phyloP scores from a whole-genome alignment of 30 jellyfish, hydroid and myxozoan genomes.

The Aurelia aurita region DNA sequence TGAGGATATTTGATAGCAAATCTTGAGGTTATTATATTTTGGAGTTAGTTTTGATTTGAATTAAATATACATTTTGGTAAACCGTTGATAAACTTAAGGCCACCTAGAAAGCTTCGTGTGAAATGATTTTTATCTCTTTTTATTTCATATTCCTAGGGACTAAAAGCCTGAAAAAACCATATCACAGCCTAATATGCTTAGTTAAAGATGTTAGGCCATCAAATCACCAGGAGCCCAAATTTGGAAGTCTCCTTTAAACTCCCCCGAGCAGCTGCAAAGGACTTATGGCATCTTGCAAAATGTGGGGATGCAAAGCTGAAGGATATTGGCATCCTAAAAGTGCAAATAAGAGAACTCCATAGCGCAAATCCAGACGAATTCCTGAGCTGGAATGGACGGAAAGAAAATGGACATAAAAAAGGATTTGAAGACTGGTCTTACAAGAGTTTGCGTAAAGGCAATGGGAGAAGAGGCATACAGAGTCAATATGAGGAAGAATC shows the following conservation, averaged over 20 bases:
- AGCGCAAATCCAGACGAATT: slow-evolving; percentile 17
- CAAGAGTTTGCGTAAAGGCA: background rate
- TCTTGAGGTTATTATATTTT: too few species aligned
- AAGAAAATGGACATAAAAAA: background rate
- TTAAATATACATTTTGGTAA: too few species aligned
- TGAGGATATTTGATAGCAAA: too few species aligned
- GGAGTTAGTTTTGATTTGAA: too few species aligned
- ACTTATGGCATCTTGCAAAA: slow-evolving; percentile 49
- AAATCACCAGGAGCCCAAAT: background rate
- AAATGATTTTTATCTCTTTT: too few species aligned
- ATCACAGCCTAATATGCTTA: too few species aligned
- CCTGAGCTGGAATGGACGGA: background rate
- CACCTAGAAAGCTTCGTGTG: too few species aligned
- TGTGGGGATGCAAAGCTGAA: slow-evolving; percentile 52
- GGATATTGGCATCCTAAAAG: slow-evolving; percentile 68
- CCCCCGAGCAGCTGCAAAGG: slow-evolving; percentile 70
- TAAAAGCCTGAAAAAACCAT: too few species aligned
- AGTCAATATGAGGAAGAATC: background rate
- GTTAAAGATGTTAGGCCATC: background rate
- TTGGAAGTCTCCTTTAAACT: slow-evolving; percentile 53
- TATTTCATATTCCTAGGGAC: too few species aligned
- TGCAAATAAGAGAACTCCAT: slow-evolving; percentile 49
- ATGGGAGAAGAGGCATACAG: background rate
- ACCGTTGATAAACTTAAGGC: too few species aligned
- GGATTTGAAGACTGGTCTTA: background rate